Base-by-base conservation (phyloP, 2,113 vertebrate genomes). In the Lynx canadensis region DNA sequence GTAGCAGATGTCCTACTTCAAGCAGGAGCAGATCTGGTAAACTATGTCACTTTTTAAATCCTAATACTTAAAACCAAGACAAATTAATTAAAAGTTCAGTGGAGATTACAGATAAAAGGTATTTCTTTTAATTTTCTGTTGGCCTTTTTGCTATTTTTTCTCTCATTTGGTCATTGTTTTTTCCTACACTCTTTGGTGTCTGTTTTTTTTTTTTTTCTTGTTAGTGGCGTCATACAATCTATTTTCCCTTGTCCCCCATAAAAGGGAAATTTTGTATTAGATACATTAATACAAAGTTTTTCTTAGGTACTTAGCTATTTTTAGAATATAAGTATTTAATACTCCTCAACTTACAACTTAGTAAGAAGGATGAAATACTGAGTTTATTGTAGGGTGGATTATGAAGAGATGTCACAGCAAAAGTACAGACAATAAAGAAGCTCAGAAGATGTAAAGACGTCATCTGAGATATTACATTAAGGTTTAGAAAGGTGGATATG, bases 1-100 rank as follows among this genome's bases (percentile, higher is more conserved):
- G 99, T 99, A 94, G 99, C 99, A 29, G 99, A 99, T 95, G 99
- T 99, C 96, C 98, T 99, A 95, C 99, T 99, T 94, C 99, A 99
- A 98, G 99, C 99, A 88, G 99, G 99, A 82, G 99, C 99, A 97
- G 99, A 99, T 98, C 98, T 99, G 99, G 99, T 99, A 99, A 94
- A 98, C 94, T 38, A 19, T 57, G 6, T 68, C 48, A 19, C 38
- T 57, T 93, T 89, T 88, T 80, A 52, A 89, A 68, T 78, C 33
- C 36, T 63, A 60, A n/a, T 85, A 16, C 71, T 60, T 74, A 87
- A 91, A 89, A 60, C 31, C 57, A 88, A 94, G 13, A 36, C 18
- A 94, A 78, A 45, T 71, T 74, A 80, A 73, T 89, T 89, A 33
- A 94, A 90, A 73, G 69, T 52, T 91, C 19, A 57, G 9, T 91